A percentile compares a stretch with the other conserved stretches of the same genome.
These are phyloP conservation scores for Protobothrops flavoviridis DNA, from an alignment of 2,113 vertebrate species.

Conservation along the genomic window DNA sequence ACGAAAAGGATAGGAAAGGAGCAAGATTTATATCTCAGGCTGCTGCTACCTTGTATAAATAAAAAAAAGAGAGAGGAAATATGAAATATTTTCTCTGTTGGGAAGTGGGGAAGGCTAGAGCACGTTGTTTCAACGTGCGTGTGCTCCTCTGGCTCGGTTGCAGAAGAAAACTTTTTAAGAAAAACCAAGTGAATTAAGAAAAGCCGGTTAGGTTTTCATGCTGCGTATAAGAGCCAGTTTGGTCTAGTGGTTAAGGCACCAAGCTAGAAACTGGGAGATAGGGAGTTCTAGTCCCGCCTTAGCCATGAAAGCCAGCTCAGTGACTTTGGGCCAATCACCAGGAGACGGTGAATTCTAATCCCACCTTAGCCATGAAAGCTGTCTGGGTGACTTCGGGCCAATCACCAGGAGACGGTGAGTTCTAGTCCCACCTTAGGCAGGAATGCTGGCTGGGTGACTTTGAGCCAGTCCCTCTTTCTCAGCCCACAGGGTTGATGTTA, in stretches of 20 bases:
- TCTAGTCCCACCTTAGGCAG: not conserved
- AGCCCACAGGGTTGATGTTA: not conserved
- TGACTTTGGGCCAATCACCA: not conserved
- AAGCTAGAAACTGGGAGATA: not conserved
- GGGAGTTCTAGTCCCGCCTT: not conserved
- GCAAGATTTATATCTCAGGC: conserved; percentile 56
- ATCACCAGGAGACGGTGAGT: not conserved
- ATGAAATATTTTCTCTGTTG: conserved; percentile 58
- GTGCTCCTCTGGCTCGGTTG: not conserved
- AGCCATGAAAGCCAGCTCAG: not conserved
- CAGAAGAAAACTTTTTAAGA: conserved; percentile 20
- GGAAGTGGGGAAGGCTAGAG: conserved; percentile 59
- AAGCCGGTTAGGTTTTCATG: not conserved
- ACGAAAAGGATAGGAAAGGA: conserved; percentile 45
- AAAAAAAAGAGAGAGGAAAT: conserved; percentile 22
- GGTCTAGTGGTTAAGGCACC: not conserved
- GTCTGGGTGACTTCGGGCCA: not conserved
- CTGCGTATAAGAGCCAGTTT: not conserved
- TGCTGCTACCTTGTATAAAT: conserved; percentile 45
- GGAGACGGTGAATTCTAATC: not conserved
- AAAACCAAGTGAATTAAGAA: not conserved
- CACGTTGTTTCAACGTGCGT: conserved; percentile 59
- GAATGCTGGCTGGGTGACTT: not conserved
- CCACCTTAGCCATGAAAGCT: not conserved
- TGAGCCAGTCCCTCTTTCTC: not conserved